Base-by-base conservation (phyloP, 2,797 vertebrate species). In the Microchirus variegatus region DNA sequence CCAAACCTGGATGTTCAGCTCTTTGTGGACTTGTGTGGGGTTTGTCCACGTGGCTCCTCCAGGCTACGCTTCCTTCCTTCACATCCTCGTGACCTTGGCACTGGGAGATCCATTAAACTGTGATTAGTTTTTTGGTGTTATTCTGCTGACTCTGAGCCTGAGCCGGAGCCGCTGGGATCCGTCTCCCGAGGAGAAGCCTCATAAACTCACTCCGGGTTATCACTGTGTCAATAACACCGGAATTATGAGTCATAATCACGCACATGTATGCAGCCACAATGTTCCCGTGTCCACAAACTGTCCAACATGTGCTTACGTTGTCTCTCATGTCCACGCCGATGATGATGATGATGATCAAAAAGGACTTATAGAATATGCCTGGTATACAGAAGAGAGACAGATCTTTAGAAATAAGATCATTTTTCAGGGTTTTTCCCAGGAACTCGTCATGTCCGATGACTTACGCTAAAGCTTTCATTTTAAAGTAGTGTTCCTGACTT, bases 101-200 rank as follows among this genome's bases (percentile, higher is more conserved):
- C 66, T 73, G 10, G 16, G 51, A 76, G 68, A 87, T 73, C 69
- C 68, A 83, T 81, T 86, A 75, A 81, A 85, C 67, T 81, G 69
- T 84, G 85, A 87, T 86, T 86, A 80, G 86, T 81, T 88, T 40
- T 80, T 77, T 77, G 70, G 84, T 87, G 68, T 63, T 81, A 71
- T 83, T 86, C 76, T 78, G 88, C 86, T 90, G 83, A 86, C 81
- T 22, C 22, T 81, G 67, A 49, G 62, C 72, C 42, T 51, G 64
- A 79, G 53, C 56, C 72, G 62, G 1, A 3, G n/a, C n/a, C 40
- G 44, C 67, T 19, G 62, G 31, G 31, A 31, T 31, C 47, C 51
- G 35, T 78, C 82, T 71, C 76, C 76, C 19, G 48, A 79, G 63
- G 82, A 73, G 56, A 64, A 64, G 62, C 66, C 75, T 85, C 74